phyloP scores from a whole-genome alignment of 2,113 vertebrate genomes.

The Circaetus gallicus region DNA sequence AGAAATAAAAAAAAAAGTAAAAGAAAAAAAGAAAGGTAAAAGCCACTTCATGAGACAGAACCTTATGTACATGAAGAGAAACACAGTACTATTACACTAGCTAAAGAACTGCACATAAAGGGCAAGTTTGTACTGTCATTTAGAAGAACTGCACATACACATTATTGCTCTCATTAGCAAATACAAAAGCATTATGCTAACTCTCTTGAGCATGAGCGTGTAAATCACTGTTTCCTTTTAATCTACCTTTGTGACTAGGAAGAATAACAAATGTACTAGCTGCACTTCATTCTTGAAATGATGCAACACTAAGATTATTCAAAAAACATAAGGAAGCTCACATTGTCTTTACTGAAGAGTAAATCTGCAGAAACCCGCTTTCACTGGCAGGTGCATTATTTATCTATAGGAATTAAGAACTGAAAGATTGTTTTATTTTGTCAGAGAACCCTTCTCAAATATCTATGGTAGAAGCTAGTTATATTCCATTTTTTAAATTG shows the following conservation, averaged over 20 bases:
- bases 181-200: neutral
- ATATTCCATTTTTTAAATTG: neutral
- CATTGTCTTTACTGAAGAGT: neutral
- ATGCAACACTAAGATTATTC: neutral
- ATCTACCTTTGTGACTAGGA: neutral
- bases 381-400: neutral
- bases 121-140: neutral
- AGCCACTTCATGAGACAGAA: neutral
- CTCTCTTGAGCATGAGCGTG: neutral
- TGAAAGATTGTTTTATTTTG: neutral
- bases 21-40: neutral
- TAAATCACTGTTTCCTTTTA: neutral
- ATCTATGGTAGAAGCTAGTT: accelerated
- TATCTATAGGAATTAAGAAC: neutral
- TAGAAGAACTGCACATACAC: neutral
- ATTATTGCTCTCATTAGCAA: neutral
- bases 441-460: neutral
- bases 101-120: neutral
- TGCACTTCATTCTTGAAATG: neutral
- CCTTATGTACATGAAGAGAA: neutral
- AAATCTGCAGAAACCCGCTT: neutral
- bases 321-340: neutral
- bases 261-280: neutral
- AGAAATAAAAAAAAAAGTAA: neutral
- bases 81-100: neutral